Base-by-base conservation (phyloP, 2,888 invertebrate species). In the Ommatoiulus sabulosus region DNA sequence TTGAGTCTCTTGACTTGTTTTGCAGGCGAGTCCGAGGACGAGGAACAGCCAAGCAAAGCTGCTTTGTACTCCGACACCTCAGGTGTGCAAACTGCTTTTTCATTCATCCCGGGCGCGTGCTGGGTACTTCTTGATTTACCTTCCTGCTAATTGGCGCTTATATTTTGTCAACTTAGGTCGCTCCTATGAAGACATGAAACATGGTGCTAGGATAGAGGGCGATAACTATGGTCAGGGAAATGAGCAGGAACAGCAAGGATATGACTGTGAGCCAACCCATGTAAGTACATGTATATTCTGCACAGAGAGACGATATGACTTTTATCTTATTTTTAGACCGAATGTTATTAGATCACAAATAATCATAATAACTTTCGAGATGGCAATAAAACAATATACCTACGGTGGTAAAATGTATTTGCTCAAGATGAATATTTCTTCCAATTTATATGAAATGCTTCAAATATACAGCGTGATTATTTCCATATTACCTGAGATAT, bases 241-340 rank as follows among this genome's bases (percentile, higher is more conserved):
- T 10, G 88, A 85, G 6, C 88, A 89, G 63, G 88, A 85, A 7
- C 89, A 20, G 35, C 88, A 89, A 57, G 85, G 35, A 17, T 89
- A 89, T 20, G 86, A 87, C 35, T 63, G 86, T 46, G 85, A 89
- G 20, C 89, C 44, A 80, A 24, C 86, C 44, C 44, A 84, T 63
- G 85, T 87, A 86, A 88, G 84, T 46, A 24, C 24, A 48, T 72
- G n/a, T 63, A n/a, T 35, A 1, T 35, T 35, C 35, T 35, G 2
- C 35, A 35, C 35, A 35, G 35, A 35, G 35, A 35, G 35, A 35
- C 35, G 35, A 35, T 35, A 35, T 35, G 35, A 35, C 35, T 35
- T 35, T 35, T 2, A 35, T 0, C 35, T 35, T 35, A 35, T 35
- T 35, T 35, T 35, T 35, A 35, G 35, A 35, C 46, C 46, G 8